Conservation (phyloP, 2,888 invertebrate species). For the Dynastes hyllus region DNA sequence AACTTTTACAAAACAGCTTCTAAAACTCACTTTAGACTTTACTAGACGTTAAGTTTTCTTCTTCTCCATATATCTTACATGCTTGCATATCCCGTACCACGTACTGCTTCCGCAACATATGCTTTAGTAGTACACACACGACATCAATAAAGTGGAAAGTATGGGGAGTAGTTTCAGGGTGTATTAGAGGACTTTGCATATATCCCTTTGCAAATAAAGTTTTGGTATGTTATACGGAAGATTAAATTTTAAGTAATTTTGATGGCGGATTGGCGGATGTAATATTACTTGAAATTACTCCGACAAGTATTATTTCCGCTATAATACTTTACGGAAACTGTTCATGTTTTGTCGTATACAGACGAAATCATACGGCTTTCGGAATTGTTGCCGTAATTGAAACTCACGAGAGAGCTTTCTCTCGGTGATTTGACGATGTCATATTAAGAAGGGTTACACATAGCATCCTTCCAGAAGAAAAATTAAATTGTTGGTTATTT, state of each 20-base stretch:
- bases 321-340: neutral
- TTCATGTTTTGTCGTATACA: slow-evolving; percentile 6
- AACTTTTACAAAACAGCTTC: too few relatives aligned
- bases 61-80: neutral
- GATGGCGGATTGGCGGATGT: neutral
- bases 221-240: slow-evolving; percentile 16
- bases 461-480: too few relatives aligned
- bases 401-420: neutral
- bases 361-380: neutral
- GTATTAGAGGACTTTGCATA: neutral
- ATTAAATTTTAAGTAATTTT: slow-evolving; percentile 40
- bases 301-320: slow-evolving; percentile 21
- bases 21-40: neutral
- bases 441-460: too few relatives aligned
- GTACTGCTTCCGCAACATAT: slow-evolving; percentile 20
- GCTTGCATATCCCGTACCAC: slow-evolving; percentile 5
- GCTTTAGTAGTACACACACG: slow-evolving; percentile 7
- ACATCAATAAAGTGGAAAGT: slow-evolving; percentile 26
- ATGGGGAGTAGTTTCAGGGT: neutral
- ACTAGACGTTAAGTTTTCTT: neutral
- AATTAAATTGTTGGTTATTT: too few relatives aligned
- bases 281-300: slow-evolving; percentile 6
- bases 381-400: slow-evolving; percentile 1
- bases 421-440: neutral
- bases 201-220: slow-evolving; percentile 12